phyloP scores from a whole-genome alignment of 2,888 invertebrate species.

The Calephelis perditalis region DNA sequence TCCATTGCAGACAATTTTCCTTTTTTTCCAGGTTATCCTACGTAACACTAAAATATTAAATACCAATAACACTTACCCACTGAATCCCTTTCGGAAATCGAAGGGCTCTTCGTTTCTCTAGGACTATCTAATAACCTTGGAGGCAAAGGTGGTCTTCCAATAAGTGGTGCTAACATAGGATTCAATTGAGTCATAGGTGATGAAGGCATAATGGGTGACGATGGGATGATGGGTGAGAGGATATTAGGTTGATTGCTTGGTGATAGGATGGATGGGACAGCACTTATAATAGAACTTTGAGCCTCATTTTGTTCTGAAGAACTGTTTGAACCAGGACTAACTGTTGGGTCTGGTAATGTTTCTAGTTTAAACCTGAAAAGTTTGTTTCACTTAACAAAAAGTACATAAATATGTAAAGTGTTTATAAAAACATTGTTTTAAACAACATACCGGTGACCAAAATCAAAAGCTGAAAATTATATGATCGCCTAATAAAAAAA shows the following conservation, averaged over 20 bases:
- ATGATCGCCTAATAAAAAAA: too few species aligned
- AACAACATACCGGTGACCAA: background rate
- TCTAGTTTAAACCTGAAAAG: conserved; percentile 59
- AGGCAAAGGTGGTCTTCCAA: conserved; percentile 55
- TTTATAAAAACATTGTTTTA: background rate
- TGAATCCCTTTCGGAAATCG: conserved; percentile 52
- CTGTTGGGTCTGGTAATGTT: conserved; percentile 55
- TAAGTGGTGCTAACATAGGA: conserved; percentile 51
- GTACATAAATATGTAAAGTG: background rate
- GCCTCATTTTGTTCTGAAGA: conserved; percentile 70
- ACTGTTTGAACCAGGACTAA: conserved; percentile 72
- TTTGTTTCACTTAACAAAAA: background rate
- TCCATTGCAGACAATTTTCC: too few species aligned
- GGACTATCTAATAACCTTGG: conserved; percentile 52
- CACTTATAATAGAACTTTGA: conserved; percentile 65
- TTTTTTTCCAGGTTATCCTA: too few species aligned
- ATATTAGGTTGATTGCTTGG: conserved; percentile 25
- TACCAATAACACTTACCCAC: conserved; percentile 41
- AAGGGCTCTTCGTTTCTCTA: conserved; percentile 46
- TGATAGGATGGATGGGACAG: conserved; percentile 31
- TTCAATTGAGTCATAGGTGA: conserved; percentile 27
- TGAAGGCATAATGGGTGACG: conserved; percentile 35
- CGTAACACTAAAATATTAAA: background rate
- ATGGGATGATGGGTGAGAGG: conserved; percentile 36
- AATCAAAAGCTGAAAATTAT: background rate